Evolutionary conservation across 53 echinoderm and acorn worm genomes (phyloP), one percentile per base, ranked within the genome.

Genomic region (Paracentrotus lividus): DNA sequence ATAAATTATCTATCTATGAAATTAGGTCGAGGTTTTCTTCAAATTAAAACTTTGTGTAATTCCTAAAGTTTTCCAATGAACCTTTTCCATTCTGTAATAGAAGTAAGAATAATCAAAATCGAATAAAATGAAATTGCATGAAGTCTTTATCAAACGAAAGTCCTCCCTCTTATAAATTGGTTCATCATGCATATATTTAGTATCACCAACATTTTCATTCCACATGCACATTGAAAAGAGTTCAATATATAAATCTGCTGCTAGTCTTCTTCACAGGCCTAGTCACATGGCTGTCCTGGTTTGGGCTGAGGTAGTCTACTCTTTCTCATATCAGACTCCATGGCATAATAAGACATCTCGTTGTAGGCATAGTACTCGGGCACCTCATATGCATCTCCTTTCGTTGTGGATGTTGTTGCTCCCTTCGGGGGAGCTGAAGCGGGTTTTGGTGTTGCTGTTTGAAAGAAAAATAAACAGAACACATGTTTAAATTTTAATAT

Each of bases 251-350:
- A 26, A 81, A n/a, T 47, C 81, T 26, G 23, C 18, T 18, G 23
- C 81, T 77, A 44, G 81, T 81, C 10, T 81, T 34, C 26, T 45
- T 24, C 45, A 45, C 26, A 44, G n/a, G 23, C 86, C 55, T 51
- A 94, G 29, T 77, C 9, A 20, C 12, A 12, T 59, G 93, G 94
- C 90, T 88, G 91, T 51, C 89, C 91, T 16, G 97, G 95, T 42
- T 49, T 72, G 3, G 98, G 98, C 78, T 98, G 98, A 0, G 95
- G 84, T 93, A 96, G 88, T 47, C 98, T 93, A 59, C 85, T 51
- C 66, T 98, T 98, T 20, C 87, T 42, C 98, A 98, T 98, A 23
- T 93, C 95, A 15, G 93, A 93, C 66, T 98, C 98, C 29, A 97
- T 8, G 15, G 92, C 93, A 76, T 98, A 98, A 92, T 84, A 98